Evolutionary conservation across 2,113 vertebrate genomes (phyloP).

Genomic region (Lasiurus cinereus): DNA sequence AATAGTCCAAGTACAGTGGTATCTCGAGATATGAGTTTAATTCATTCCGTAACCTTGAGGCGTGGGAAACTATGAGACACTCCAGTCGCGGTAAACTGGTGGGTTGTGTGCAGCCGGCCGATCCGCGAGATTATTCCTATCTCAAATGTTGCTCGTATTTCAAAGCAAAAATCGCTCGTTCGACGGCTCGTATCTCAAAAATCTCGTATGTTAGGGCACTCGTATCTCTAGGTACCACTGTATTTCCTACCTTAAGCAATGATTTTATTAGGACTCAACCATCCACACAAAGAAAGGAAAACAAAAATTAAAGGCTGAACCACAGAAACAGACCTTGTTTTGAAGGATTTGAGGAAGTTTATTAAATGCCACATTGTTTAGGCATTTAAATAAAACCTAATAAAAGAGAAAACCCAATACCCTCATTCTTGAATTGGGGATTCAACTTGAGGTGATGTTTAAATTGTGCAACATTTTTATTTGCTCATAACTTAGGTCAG

Average conservation of each 20-base stretch:
- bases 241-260: background rate
- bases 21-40: too few species aligned
- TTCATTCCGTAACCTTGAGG: too few species aligned
- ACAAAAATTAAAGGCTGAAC: background rate
- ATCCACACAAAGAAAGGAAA: background rate
- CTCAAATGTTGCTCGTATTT: too few species aligned
- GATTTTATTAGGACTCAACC: background rate
- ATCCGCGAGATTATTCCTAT: too few species aligned
- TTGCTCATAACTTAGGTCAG: background rate
- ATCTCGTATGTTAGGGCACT: too few species aligned
- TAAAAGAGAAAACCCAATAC: slow-evolving; percentile 26
- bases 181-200: too few species aligned
- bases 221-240: too few species aligned
- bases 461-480: background rate
- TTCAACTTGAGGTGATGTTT: slow-evolving; percentile 9
- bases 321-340: slow-evolving; percentile 32
- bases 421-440: background rate
- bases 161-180: too few species aligned
- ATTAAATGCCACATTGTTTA: background rate
- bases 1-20: background rate
- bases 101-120: too few species aligned
- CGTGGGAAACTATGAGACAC: too few species aligned
- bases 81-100: too few species aligned
- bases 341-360: slow-evolving; percentile 10
- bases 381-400: background rate